Evolutionary conservation across 2,888 invertebrate genomes (phyloP).

Genomic region (Gymnosoma rotundatum): DNA sequence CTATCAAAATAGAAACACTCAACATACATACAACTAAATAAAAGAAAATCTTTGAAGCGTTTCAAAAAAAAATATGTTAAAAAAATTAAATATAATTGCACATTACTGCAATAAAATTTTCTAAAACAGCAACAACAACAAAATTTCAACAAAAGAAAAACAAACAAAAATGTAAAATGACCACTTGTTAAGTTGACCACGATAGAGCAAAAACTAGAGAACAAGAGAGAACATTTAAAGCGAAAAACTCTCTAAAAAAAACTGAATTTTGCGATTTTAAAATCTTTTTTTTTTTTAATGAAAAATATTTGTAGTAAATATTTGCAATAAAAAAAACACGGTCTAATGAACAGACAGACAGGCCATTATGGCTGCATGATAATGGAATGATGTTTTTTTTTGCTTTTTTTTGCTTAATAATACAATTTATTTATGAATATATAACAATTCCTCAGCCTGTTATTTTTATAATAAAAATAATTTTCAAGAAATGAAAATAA

Average conservation of each 20-base stretch:
- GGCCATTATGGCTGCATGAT: constrained; percentile 7
- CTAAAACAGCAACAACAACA: constrained; percentile 43
- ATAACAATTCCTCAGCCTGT: too few relatives aligned
- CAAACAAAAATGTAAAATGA: constrained; percentile 58
- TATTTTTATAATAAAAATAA: too few relatives aligned
- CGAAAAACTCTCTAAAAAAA: constrained; percentile 29
- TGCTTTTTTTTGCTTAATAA: too few relatives aligned
- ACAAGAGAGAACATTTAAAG: neutral
- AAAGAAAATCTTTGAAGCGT: constrained; percentile 59
- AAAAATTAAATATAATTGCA: constrained; percentile 66
- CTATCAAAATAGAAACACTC: too few relatives aligned
- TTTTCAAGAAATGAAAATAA: too few relatives aligned
- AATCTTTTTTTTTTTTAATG: constrained; percentile 1
- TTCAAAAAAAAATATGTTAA: constrained; percentile 55
- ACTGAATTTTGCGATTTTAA: neutral
- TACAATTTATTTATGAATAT: too few relatives aligned
- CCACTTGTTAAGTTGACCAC: constrained; percentile 28
- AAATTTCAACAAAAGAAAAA: constrained; percentile 22
- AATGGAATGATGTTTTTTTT: constrained; percentile 8
- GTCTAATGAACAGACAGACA: constrained; percentile 25
- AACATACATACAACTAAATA: constrained; percentile 45
- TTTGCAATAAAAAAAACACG: constrained; percentile 28
- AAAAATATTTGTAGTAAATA: neutral
- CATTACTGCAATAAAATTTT: constrained; percentile 67
- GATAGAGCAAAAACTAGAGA: neutral